Percentiles rank a stretch among this genome's conserved stretches.
These are phyloP conservation scores for Myotis myotis DNA, from an alignment of 2,797 vertebrate species.

Conservation along the genomic window DNA sequence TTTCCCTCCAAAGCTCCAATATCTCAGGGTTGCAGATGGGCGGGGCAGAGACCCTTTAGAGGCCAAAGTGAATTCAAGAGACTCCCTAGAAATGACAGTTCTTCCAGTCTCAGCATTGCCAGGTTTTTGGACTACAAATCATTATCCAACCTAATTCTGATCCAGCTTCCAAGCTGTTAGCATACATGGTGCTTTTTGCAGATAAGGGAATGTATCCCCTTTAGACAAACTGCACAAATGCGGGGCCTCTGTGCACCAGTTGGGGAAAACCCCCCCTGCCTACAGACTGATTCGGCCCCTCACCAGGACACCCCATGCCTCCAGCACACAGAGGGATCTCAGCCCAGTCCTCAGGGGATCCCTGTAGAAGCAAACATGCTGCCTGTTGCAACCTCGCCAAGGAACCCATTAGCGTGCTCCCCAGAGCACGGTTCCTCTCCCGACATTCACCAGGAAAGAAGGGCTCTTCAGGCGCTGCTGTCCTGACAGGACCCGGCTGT, in stretches of 20 bases:
- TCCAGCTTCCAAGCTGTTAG: background rate
- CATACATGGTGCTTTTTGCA: background rate
- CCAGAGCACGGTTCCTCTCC: background rate
- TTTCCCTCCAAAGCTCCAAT: background rate
- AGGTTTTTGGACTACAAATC: background rate
- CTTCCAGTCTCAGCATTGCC: background rate
- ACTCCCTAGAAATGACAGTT: background rate
- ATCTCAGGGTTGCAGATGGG: background rate
- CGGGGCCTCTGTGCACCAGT: background rate
- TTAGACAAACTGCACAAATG: background rate
- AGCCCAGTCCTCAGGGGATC: background rate
- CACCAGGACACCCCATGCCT: accelerated
- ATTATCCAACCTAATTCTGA: background rate
- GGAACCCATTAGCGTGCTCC: background rate
- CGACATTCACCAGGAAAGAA: background rate
- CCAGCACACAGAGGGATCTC: background rate
- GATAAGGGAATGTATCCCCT: background rate
- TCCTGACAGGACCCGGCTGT: slow-evolving; percentile 38
- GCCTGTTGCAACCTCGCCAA: background rate
- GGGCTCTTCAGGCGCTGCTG: background rate
- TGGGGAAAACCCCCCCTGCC: background rate
- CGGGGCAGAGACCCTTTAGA: background rate
- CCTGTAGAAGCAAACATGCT: accelerated
- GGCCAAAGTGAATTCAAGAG: background rate
- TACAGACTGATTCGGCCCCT: background rate